Evolutionary conservation across 2,888 invertebrate species (phyloP).

Genomic region (Polymixis lichenea): DNA sequence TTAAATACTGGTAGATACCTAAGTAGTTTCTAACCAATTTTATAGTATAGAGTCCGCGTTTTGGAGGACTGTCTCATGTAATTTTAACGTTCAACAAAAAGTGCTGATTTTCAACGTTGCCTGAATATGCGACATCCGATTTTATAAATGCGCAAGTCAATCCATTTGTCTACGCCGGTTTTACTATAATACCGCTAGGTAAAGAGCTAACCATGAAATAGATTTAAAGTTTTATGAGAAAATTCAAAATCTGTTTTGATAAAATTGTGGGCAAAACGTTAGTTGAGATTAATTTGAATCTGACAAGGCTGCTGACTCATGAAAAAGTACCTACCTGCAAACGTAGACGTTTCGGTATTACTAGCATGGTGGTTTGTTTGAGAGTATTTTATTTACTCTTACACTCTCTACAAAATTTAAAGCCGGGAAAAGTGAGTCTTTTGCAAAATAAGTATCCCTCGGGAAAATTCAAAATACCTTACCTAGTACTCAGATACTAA

Average conservation of each 20-base stretch:
- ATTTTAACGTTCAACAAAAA: too few relatives aligned
- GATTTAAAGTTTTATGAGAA: not conserved
- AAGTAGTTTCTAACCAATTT: not conserved
- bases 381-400: too few relatives aligned
- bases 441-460: not conserved
- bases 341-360: not conserved
- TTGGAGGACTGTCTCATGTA: too few relatives aligned
- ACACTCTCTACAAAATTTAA: not conserved
- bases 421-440: not conserved
- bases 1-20: not conserved
- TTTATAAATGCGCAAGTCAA: not conserved
- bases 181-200: not conserved
- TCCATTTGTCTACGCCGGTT: too few relatives aligned
- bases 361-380: too few relatives aligned
- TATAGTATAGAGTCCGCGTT: not conserved
- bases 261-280: not conserved
- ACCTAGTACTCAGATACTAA: not conserved
- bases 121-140: too few relatives aligned
- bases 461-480: not conserved
- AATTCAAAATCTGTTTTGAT: not conserved
- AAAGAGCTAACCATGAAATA: not conserved
- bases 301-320: not conserved
- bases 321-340: not conserved
- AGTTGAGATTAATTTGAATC: not conserved
- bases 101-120: too few relatives aligned